Conservation (phyloP, 1,140 invertebrate genomes). For the Diabrotica virgifera region DNA sequence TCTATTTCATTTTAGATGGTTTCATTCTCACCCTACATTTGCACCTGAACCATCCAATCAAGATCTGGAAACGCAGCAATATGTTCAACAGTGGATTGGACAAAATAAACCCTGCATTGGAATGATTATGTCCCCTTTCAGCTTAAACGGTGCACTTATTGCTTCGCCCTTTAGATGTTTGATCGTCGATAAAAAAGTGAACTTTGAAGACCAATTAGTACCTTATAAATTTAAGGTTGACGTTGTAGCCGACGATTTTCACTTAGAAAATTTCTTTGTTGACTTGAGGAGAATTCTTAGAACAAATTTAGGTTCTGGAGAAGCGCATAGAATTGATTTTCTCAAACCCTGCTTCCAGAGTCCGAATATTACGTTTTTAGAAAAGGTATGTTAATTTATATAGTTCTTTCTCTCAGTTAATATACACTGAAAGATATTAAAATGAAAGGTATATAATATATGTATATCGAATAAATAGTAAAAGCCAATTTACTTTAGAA, state of each 20-base stretch:
- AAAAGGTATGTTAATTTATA: conserved; percentile 32
- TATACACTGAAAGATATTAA: background rate
- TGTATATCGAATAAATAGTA: too few species aligned
- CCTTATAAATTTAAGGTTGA: conserved; percentile 47
- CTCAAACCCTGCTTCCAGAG: conserved; percentile 41
- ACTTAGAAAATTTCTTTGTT: conserved; percentile 33
- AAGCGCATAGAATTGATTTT: conserved; percentile 36
- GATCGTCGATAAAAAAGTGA: conserved; percentile 40
- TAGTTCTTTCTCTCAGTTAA: background rate
- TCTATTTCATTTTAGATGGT: conserved; percentile 58
- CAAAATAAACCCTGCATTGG: conserved; percentile 55
- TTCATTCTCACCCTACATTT: conserved; percentile 67
- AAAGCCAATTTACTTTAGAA: too few species aligned
- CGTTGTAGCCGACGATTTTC: conserved; percentile 29
- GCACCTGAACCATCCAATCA: conserved; percentile 59
- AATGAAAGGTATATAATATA: too few species aligned
- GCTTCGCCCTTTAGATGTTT: conserved; percentile 46
- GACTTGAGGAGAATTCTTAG: conserved; percentile 27
- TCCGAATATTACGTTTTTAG: conserved; percentile 42
- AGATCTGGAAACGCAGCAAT: conserved; percentile 60
- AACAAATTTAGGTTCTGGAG: conserved; percentile 9
- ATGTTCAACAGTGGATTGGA: conserved; percentile 59
- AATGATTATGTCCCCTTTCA: conserved; percentile 59
- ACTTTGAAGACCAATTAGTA: conserved; percentile 38
- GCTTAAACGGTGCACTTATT: conserved; percentile 41